Evolutionary conservation across 1,140 invertebrate species (phyloP).

Genomic region (Sarcophaga peregrina): DNA sequence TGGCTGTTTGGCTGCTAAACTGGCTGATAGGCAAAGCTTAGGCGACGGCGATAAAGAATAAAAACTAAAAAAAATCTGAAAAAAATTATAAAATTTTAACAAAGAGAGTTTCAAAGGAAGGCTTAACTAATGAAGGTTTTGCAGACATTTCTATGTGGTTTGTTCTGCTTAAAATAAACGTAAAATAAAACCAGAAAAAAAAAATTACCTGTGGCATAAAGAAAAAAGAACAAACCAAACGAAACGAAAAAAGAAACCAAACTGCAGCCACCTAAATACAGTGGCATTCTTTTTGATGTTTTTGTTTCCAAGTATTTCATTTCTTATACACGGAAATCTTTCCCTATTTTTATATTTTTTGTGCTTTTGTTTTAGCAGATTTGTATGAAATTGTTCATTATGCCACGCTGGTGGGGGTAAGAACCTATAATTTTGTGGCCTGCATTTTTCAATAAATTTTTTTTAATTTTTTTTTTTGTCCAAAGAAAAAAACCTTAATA

Average conservation of each 20-base stretch:
- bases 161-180: too few relatives aligned
- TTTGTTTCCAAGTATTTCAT: background rate
- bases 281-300: slow-evolving; percentile 38
- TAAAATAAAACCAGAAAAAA: background rate
- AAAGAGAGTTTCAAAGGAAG: background rate
- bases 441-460: background rate
- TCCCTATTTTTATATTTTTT: too few relatives aligned
- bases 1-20: background rate
- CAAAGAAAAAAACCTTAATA: background rate
- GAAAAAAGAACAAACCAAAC: background rate
- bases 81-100: background rate
- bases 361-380: too few relatives aligned
- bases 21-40: background rate
- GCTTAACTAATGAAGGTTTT: slow-evolving; percentile 21
- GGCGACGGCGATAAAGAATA: background rate
- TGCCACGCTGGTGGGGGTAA: background rate
- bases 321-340: background rate
- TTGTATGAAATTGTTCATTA: background rate
- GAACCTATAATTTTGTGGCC: slow-evolving; percentile 5
- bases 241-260: background rate
- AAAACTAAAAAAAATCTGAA: background rate
- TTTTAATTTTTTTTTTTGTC: background rate
- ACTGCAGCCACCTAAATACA: slow-evolving; percentile 21
- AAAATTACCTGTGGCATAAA: slow-evolving; percentile 18
- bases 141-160: background rate